Base-by-base conservation (phyloP, 2,888 invertebrate species). In the Erannis defoliaria region DNA sequence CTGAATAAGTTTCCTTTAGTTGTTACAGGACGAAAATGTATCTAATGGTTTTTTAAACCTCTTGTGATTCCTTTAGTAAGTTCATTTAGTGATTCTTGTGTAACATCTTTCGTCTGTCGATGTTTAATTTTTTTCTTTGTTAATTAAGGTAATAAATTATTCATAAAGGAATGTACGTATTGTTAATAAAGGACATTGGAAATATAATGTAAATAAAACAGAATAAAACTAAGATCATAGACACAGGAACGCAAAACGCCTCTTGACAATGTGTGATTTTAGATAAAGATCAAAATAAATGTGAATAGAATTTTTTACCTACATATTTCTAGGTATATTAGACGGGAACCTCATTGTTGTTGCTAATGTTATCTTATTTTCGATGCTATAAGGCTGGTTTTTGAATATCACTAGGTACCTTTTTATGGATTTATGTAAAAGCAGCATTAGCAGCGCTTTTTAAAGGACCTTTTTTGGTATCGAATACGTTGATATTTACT, bases 1-100 rank as follows among this genome's bases (percentile, higher is more conserved):
- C 90, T 91, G 90, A 90, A 88, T 86, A 88, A 88, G 88, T 88
- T 89, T 80, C 81, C 79, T 84, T 76, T 84, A 84, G 79, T 74
- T 80, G 75, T 80, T 79, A 76, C 81, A 77, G 70, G 72, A 74
- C 70, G 70, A 66, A 70, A 68, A 69, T 75, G 67, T n/a, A n/a
- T n/a, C n/a, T n/a, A 64, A 59, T 62, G 42, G 37, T 56, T 66
- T 66, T 43, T 42, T 37, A 71, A 69, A 77, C 78, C 53, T 48
- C 18, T 78, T 83, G 85, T 84, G 80, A 83, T 86, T 81, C 81
- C 77, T 81, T 80, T 81, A 80, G 78, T 77, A 75, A 77, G 77
- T 82, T 84, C 76, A 78, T 76, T 74, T 79, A 78, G 81, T 75
- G 76, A 76, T 78, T 75, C 74, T 77, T 73, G 68, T 71, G 71